Evolutionary conservation across 2,888 invertebrate genomes (phyloP), one percentile per base, ranked within the genome.

Genomic region (Diaphora mendica): DNA sequence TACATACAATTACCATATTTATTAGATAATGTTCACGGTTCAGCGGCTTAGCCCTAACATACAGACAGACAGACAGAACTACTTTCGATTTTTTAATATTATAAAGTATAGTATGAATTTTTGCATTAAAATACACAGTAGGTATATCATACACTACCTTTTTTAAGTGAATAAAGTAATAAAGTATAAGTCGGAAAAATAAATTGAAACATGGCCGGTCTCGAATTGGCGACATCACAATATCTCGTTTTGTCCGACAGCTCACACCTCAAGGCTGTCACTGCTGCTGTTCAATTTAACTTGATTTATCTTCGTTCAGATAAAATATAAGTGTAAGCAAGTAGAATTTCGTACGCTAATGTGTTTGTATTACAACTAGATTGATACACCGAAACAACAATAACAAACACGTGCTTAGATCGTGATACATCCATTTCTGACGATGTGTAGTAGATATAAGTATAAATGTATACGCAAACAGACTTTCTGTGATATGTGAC

Each of bases 221-320:
- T 83, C 77, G 77, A 76, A 82, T 75, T 72, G 73, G 69, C 76
- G 78, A 77, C 80, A 74, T 76, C 70, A 66, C 77, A 72, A 78
- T 82, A 77, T 82, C 80, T 77, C 76, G 79, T 83, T 83, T 77
- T 77, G 79, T 51, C 72, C 74, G 72, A 72, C 69, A 80, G 74
- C 77, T 80, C 82, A 79, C 84, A 85, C 83, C 74, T 81, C 81
- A 79, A 81, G 81, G 71, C 80, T 79, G 79, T 75, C 81, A 83
- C 73, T 71, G 79, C 79, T 83, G 78, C 77, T 82, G 80, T 81
- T 81, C 82, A 74, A 80, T 86, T 81, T 77, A 66, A 79, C 77
- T 81, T 86, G 87, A 88, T 87, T 88, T 87, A 87, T 87, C 77
- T 82, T 77, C 79, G 76, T 79, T 79, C 75, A 79, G 77, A 77